Conservation (phyloP, 2,888 invertebrate genomes). For the Cyclophora albipunctata region DNA sequence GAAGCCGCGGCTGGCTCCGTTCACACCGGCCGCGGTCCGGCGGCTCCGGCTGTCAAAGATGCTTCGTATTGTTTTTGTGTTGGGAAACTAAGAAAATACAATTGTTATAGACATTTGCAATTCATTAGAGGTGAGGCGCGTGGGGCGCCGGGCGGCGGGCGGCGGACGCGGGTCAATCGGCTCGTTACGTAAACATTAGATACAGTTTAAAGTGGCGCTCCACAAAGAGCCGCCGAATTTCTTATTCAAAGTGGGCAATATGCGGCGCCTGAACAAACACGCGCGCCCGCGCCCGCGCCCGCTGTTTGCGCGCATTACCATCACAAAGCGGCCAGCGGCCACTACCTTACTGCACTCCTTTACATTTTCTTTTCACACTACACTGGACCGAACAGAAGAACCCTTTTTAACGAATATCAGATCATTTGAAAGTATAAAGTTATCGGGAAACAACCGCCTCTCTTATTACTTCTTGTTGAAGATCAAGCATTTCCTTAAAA, state of each 20-base stretch:
- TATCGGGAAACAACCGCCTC: background rate
- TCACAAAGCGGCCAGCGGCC: slow-evolving; percentile 37
- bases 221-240: slow-evolving; percentile 44
- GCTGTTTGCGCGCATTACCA: slow-evolving; percentile 50
- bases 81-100: slow-evolving; percentile 4
- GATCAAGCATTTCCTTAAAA: background rate
- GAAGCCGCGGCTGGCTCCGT: no score
- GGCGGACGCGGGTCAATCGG: slow-evolving; percentile 5
- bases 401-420: no score
- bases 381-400: background rate
- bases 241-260: slow-evolving; percentile 66
- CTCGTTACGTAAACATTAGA: slow-evolving; percentile 32
- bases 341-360: background rate
- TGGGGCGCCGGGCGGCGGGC: background rate
- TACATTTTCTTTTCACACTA: slow-evolving; percentile 8
- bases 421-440: no score
- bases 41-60: no score
- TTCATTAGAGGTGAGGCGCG: slow-evolving; percentile 1
- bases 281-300: slow-evolving; percentile 13
- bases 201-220: slow-evolving; percentile 28
- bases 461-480: background rate
- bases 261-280: slow-evolving; percentile 61
- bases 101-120: slow-evolving; percentile 7
- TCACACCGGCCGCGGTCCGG: no score
- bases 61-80: no score